Conservation (phyloP, 2,797 vertebrate species). For the Kryptolebias ocellatus region DNA sequence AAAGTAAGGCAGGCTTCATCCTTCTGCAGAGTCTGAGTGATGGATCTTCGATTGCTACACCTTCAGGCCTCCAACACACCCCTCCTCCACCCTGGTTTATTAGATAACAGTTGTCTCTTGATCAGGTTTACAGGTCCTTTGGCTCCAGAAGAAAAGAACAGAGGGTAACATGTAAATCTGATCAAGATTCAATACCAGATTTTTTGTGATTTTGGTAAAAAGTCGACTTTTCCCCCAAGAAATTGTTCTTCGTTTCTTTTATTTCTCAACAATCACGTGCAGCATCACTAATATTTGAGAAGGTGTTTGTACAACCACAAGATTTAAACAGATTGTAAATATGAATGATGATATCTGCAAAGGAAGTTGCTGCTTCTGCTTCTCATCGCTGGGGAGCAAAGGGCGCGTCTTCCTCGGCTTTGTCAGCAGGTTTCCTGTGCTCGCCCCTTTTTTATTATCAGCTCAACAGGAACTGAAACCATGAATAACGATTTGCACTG, state of each 20-base stretch:
- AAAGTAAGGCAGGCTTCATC: constrained; percentile 25
- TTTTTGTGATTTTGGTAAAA: constrained; percentile 4
- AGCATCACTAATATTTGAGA: not conserved
- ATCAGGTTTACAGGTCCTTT: constrained; percentile 11
- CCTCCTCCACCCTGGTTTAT: not conserved
- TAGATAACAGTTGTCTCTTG: constrained; percentile 20
- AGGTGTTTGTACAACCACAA: constrained; percentile 8
- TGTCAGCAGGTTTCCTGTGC: constrained; percentile 57
- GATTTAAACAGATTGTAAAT: not conserved
- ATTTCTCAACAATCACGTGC: too few relatives aligned
- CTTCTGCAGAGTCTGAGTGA: constrained; percentile 27
- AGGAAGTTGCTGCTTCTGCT: constrained; percentile 45
- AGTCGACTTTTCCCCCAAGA: not conserved
- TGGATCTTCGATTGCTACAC: constrained; percentile 12
- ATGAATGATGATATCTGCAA: constrained; percentile 13
- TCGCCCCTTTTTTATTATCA: constrained; percentile 33
- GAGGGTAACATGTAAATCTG: constrained; percentile 5
- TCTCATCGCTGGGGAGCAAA: constrained; percentile 22
- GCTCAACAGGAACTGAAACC: constrained; percentile 56
- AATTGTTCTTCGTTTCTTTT: too few relatives aligned
- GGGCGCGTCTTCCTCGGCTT: constrained; percentile 48
- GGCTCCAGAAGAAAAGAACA: not conserved
- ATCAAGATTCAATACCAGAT: constrained; percentile 18
- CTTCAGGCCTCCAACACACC: constrained; percentile 14
- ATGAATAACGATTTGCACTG: not conserved